phyloP scores from a whole-genome alignment of 2,113 vertebrate genomes.

The Apteryx mantelli region DNA sequence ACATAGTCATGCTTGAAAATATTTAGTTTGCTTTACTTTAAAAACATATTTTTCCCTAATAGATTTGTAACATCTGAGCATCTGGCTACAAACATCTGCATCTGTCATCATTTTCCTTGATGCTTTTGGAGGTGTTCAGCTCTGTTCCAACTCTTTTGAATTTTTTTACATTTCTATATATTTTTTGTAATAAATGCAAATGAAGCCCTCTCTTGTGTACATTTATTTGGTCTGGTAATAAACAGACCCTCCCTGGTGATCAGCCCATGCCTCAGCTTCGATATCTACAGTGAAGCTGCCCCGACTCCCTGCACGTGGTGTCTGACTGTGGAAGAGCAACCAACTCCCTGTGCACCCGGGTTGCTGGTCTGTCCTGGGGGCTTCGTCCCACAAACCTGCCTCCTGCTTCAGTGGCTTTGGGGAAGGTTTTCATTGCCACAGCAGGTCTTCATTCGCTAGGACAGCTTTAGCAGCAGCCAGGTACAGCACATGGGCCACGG shows the following conservation, averaged over 20 bases:
- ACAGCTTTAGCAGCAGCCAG: background rate
- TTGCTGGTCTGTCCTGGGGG: background rate
- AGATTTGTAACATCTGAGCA: background rate
- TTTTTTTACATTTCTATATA: background rate
- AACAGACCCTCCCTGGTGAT: background rate
- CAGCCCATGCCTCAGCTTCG: background rate
- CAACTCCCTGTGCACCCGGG: background rate
- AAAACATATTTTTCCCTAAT: background rate
- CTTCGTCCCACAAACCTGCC: background rate
- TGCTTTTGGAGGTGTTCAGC: background rate
- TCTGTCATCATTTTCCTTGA: background rate
- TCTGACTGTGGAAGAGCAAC: background rate
- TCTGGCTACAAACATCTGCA: background rate
- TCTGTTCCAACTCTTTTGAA: background rate
- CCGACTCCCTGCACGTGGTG: fast-evolving
- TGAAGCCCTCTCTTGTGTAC: background rate
- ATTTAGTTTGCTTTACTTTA: background rate
- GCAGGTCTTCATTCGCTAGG: background rate
- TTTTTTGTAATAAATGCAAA: background rate
- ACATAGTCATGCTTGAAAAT: background rate
- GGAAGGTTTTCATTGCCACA: background rate
- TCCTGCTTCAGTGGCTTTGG: background rate
- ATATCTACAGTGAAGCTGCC: background rate
- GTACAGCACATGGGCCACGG: background rate
- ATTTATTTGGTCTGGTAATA: background rate